Evolutionary conservation across 2,888 invertebrate genomes (phyloP).

Genomic region (Ptychoptera contaminata): DNA sequence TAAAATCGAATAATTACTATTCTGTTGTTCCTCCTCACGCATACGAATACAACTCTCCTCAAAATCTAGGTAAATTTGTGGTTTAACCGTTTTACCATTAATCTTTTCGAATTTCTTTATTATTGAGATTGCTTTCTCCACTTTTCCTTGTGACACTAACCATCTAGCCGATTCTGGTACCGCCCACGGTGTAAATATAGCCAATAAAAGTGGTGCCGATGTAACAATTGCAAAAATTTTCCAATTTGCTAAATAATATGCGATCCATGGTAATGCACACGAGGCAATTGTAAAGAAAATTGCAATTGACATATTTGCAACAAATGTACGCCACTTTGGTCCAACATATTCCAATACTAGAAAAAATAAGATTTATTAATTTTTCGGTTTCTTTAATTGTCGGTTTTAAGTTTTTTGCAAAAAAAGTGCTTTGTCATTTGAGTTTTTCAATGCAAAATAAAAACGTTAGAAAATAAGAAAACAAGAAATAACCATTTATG

Average conservation of each 20-base stretch:
- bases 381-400: neutral
- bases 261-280: slow-evolving; percentile 69
- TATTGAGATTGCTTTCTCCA: slow-evolving; percentile 62
- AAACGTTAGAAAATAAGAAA: no score
- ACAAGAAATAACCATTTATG: no score
- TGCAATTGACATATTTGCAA: slow-evolving; percentile 83
- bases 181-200: slow-evolving; percentile 54
- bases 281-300: slow-evolving; percentile 74
- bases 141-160: slow-evolving; percentile 72
- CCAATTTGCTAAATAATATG: slow-evolving; percentile 67
- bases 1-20: slow-evolving; percentile 57
- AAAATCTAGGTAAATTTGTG: slow-evolving; percentile 57
- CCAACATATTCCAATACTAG: slow-evolving; percentile 77
- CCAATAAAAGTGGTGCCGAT: slow-evolving; percentile 58
- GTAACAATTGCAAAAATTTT: slow-evolving; percentile 58
- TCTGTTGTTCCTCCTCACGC: slow-evolving; percentile 52
- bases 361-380: slow-evolving; percentile 17
- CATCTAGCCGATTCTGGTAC: slow-evolving; percentile 80
- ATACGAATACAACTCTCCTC: slow-evolving; percentile 45
- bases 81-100: slow-evolving; percentile 59
- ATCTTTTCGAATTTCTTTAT: slow-evolving; percentile 65
- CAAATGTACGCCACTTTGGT: slow-evolving; percentile 78
- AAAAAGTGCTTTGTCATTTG: no score
- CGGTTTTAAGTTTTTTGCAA: no score
- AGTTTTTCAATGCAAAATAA: no score